phyloP scores from a whole-genome alignment of 2,888 invertebrate species.

The Rhodophaea formosa region DNA sequence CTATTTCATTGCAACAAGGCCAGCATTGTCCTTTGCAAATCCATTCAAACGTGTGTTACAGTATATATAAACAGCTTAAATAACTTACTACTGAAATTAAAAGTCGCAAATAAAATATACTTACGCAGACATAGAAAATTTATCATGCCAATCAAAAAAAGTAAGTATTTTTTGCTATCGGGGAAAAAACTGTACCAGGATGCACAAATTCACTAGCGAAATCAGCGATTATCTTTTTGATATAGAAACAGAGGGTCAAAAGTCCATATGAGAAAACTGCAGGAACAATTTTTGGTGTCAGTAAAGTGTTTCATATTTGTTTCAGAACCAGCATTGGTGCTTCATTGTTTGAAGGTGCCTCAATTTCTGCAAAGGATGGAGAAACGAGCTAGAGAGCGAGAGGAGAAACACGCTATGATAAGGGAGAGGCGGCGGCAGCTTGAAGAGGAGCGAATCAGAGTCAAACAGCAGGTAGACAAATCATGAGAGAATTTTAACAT shows the following conservation, averaged over 20 bases:
- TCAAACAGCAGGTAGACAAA: slow-evolving; percentile 67
- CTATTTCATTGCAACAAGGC: neutral
- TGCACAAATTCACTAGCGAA: no score
- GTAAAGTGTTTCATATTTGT: slow-evolving; percentile 19
- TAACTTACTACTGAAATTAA: neutral
- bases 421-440: slow-evolving; percentile 71
- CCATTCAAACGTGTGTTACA: no score
- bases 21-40: no score
- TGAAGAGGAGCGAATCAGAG: slow-evolving; percentile 69
- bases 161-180: neutral
- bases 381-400: slow-evolving; percentile 85
- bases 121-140: no score
- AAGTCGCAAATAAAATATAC: neutral
- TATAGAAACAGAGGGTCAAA: no score
- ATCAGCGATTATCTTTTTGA: no score
- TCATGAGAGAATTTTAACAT: no score
- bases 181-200: no score
- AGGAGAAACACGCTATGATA: slow-evolving; percentile 75
- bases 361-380: slow-evolving; percentile 88
- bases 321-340: slow-evolving; percentile 62
- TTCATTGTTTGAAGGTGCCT: slow-evolving; percentile 82
- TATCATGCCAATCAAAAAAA: neutral
- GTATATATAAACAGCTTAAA: neutral
- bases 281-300: no score
- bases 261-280: no score